Base-by-base conservation (phyloP, 2,888 invertebrate genomes). In the Xestia xanthographa region DNA sequence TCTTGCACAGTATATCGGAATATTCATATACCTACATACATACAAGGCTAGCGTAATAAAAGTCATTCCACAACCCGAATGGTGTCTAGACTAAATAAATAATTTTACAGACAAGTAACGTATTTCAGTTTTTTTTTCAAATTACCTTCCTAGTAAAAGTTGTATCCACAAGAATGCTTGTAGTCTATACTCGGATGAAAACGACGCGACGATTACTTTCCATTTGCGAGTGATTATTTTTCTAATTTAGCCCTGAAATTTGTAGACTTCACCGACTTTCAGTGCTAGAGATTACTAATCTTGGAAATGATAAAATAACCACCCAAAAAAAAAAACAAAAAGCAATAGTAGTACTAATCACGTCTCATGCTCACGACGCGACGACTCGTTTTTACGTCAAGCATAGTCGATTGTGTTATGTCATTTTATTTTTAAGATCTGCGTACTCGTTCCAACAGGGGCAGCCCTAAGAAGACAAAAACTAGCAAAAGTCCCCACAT, bases 1-100 rank as follows among this genome's bases (percentile, higher is more conserved):
- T 80, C 29, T 48, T 58, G 34, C 14, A 53, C 45, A 70, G 67
- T 71, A 68, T 82, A 78, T 45, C 48, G 56, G 60, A 62, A 69
- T 69, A 69, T 60, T 66, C 53, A 58, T 62, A 75, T 58, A 66
- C 26, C 60, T 58, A 62, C 26, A 66, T 58, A 62, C n/a, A n/a
- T n/a, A n/a, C n/a, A n/a, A n/a, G n/a, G 45, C n/a, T 60, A 69
- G 56, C n/a, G 48, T 62, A 62, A 65, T 74, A 62, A 45, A 71
- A 63, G 45, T 73, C 58, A 41, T 68, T 74, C 9, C 22, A 69
- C 60, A 48, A 77, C 63, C 68, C 70, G 34, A 83, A 86, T 78
- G 53, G 71, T 62, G 82, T 86, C 88, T 87, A 86, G 86, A 87
- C 84, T 79, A 58, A 73, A 81, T 79, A 83, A 86, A 83, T 83